Percentiles rank a stretch among this genome's conserved stretches.
Conservation (phyloP, 92 coral and sea anemone species). For the Umimayanthus kanabou region DNA sequence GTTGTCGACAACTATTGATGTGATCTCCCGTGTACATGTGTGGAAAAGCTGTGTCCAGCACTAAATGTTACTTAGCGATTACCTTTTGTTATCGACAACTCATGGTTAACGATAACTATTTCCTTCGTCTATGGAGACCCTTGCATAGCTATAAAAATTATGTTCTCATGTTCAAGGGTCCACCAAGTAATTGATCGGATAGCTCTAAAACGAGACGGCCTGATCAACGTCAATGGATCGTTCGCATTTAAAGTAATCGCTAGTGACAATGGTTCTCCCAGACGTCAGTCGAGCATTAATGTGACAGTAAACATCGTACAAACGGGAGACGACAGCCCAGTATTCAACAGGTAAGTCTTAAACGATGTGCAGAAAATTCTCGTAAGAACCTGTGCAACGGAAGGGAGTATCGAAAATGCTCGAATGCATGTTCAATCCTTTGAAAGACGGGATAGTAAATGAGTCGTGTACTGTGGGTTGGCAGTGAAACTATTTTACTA, state of each 20-base stretch:
- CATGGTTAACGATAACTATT: too few species aligned
- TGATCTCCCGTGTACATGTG: too few species aligned
- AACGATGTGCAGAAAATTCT: background rate
- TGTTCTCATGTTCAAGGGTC: conserved; percentile 50
- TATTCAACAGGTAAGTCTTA: conserved; percentile 69
- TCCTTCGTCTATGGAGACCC: too few species aligned
- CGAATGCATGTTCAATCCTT: too few species aligned
- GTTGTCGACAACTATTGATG: too few species aligned
- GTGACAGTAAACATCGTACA: conserved; percentile 74
- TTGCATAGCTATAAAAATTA: too few species aligned
- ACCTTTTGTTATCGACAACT: too few species aligned
- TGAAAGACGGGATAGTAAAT: background rate
- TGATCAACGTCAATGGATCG: conserved; percentile 76
- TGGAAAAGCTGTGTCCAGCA: too few species aligned
- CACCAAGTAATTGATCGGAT: conserved; percentile 72
- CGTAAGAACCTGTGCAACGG: background rate
- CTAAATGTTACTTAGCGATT: too few species aligned
- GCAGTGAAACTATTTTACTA: background rate
- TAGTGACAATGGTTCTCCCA: conserved; percentile 79
- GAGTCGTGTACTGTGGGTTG: background rate
- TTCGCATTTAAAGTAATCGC: conserved; percentile 73
- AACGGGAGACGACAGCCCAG: conserved; percentile 84
- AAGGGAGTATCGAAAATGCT: background rate
- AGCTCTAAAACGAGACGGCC: conserved; percentile 58
- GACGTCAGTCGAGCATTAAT: conserved; percentile 66